Conservation (phyloP, 2,888 invertebrate genomes). For the Trichacis sp. region DNA sequence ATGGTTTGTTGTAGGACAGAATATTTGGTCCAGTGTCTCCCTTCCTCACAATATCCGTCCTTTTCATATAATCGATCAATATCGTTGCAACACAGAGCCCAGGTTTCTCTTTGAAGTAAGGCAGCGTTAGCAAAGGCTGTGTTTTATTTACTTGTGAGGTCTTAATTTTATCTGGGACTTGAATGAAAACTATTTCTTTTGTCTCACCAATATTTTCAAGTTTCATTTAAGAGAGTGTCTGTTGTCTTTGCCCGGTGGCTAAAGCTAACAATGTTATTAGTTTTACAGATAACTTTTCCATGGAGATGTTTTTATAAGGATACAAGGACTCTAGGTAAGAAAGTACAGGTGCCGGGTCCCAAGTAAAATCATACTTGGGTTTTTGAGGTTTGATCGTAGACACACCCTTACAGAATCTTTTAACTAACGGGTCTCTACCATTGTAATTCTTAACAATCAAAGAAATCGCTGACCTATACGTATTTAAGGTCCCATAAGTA, state of each 20-base stretch:
- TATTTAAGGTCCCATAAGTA: conserved; percentile 7
- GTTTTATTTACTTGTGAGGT: conserved; percentile 9
- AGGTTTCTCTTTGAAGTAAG: conserved; percentile 5
- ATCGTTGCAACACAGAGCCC: conserved; percentile 3
- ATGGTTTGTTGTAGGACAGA: conserved; percentile 13
- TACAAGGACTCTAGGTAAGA: neutral
- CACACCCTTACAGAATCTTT: conserved; percentile 20
- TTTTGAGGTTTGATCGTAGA: conserved; percentile 18
- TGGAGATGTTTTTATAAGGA: neutral
- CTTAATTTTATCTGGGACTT: conserved; percentile 17
- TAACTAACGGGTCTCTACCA: conserved; percentile 7
- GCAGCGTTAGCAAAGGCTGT: conserved; percentile 8
- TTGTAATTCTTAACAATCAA: neutral
- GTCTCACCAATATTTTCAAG: conserved; percentile 5
- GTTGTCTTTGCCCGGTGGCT: conserved; percentile 20
- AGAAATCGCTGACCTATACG: conserved; percentile 13
- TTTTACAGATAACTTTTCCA: conserved; percentile 5
- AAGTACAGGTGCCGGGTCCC: neutral
- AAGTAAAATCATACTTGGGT: too few species aligned
- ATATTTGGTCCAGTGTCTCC: conserved; percentile 7
- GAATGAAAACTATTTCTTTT: conserved; percentile 1
- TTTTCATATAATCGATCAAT: neutral
- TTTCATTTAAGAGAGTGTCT: conserved; percentile 16
- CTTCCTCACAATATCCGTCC: neutral
- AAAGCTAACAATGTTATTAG: conserved; percentile 28